These are phyloP conservation scores for Eriosoma lanigerum DNA, from an alignment of 1,140 invertebrate genomes.

Conservation along the genomic window DNA sequence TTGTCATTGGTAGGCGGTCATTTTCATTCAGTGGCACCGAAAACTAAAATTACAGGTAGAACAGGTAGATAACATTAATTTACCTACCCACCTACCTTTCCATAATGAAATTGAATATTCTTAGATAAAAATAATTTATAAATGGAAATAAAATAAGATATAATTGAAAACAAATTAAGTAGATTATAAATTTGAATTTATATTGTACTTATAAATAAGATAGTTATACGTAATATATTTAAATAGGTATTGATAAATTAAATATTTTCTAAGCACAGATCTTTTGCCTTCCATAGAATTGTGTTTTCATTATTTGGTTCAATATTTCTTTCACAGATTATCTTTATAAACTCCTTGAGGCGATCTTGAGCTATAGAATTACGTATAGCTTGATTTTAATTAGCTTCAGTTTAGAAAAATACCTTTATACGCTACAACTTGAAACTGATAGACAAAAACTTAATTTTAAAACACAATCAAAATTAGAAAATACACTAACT, in stretches of 20 bases:
- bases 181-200: background rate
- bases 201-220: background rate
- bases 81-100: background rate
- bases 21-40: background rate
- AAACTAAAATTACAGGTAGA: background rate
- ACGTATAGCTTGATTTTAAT: conserved; percentile 4
- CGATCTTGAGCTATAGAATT: background rate
- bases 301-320: background rate
- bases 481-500: background rate
- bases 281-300: conserved; percentile 1
- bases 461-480: conserved; percentile 1
- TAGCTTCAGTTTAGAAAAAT: conserved; percentile 6
- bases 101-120: background rate
- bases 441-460: background rate
- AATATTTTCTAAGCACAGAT: background rate
- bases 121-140: background rate
- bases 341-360: conserved; percentile 1
- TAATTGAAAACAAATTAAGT: background rate
- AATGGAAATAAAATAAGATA: background rate
- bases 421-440: conserved; percentile 3
- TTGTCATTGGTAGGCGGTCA: no score
- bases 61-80: background rate
- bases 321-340: conserved; percentile 1
- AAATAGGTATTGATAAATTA: background rate
- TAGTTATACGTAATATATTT: background rate